These are phyloP conservation scores for Luscinia luscinia DNA, from an alignment of 2,797 vertebrate species.

Conservation along the genomic window DNA sequence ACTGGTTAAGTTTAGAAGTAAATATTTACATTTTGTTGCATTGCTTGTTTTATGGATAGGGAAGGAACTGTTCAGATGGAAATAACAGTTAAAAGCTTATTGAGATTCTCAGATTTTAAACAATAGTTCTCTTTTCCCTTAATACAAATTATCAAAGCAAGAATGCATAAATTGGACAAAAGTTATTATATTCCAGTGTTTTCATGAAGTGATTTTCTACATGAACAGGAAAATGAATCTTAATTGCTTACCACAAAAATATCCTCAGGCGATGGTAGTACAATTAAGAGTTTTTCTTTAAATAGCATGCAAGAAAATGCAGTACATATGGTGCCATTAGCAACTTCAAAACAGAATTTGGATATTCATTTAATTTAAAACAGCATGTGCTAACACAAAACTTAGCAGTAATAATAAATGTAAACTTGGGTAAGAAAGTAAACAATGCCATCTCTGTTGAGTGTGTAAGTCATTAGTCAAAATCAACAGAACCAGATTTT, in stretches of 20 bases:
- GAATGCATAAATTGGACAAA: slow-evolving; percentile 24
- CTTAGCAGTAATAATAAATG: slow-evolving; percentile 36
- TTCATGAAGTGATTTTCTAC: slow-evolving; percentile 49
- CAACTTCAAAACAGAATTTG: slow-evolving; percentile 52
- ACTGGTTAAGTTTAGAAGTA: not conserved
- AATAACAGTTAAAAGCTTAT: not conserved
- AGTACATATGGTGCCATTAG: slow-evolving; percentile 47
- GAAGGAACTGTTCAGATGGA: not conserved
- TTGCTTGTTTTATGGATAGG: not conserved
- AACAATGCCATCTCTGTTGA: slow-evolving; percentile 23
- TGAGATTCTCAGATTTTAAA: not conserved
- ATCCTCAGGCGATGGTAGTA: slow-evolving; percentile 6
- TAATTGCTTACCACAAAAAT: slow-evolving; percentile 55
- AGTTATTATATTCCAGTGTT: slow-evolving; percentile 27
- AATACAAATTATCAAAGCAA: slow-evolving; percentile 31
- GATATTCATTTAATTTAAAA: slow-evolving; percentile 55
- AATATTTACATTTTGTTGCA: not conserved
- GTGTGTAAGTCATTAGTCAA: not conserved
- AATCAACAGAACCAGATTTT: slow-evolving; percentile 9
- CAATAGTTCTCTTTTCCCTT: not conserved
- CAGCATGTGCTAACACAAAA: slow-evolving; percentile 32
- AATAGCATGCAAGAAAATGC: slow-evolving; percentile 41
- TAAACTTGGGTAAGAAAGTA: slow-evolving; percentile 47
- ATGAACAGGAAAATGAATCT: slow-evolving; percentile 39
- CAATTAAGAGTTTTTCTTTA: slow-evolving; percentile 58